Base-by-base conservation (phyloP, 2,797 vertebrate genomes). In the Sitta carolinensis region DNA sequence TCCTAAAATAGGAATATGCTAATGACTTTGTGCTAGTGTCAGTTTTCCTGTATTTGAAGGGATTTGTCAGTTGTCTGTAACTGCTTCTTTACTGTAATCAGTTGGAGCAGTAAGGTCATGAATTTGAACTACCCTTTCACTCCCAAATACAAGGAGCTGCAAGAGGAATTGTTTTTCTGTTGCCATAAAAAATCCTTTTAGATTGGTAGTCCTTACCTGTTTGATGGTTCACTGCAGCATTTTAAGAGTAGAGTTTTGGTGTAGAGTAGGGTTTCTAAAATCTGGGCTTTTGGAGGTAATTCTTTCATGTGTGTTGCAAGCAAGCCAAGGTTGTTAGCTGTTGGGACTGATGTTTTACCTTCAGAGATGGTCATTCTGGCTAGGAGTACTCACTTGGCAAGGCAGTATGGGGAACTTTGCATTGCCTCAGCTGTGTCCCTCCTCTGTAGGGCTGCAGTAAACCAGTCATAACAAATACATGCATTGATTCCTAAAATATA, bases 91-190 rank as follows among this genome's bases (percentile, higher is more conserved):
- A 59, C 87, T 93, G 83, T 94, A 87, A 92, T 61, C 48, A 81
- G 85, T 75, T 84, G 85, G 73, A 94, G 94, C 92, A 91, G 91
- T 87, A 79, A 93, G 92, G 92, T 95, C 95, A 96, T 96, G 95
- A 97, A 96, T 96, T 96, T 96, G 95, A 96, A 96, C 95, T 97
- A 96, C 95, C 94, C 94, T 97, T 97, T 96, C 95, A 96, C 95
- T 97, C 95, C 95, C 95, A 96, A 52, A 48, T 63, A 84, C 51
- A 87, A 82, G 80, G 76, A 88, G 40, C 18, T 74, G 45, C 38
- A 80, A 74, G 43, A 82, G 51, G 50, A 93, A 66, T 30, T 48
- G 25, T 40, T 87, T 76, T 82, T 66, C 36, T 0, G 1, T 2
- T 48, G 21, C 61, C 29, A 36, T 4, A 3, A 79, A 68, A 90